Base-by-base conservation (phyloP, 2,113 vertebrate genomes). In the Ictalurus punctatus region DNA sequence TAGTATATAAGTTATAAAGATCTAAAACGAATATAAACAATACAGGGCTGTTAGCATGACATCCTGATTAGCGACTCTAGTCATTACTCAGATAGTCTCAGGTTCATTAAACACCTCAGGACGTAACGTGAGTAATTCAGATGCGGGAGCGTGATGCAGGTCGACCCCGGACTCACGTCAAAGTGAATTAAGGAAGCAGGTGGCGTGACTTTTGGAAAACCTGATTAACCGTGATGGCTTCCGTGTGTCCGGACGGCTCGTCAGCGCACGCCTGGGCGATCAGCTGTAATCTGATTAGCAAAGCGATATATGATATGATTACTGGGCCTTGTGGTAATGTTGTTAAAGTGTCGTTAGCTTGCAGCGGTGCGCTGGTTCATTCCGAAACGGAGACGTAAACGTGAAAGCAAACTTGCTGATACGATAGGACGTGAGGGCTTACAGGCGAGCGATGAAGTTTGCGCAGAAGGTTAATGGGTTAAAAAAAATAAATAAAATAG, bases 251-350 rank as follows among this genome's bases (percentile, higher is more conserved):
- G 37, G 61, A 69, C 44, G 34, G 52, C 16, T 52, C 56, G 69
- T 81, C 81, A 84, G 44, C 59, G 9, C 4, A 87, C 25, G 12
- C 71, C 37, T 69, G 59, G 63, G 84, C 25, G 69, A 83, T 89
- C 59, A 65, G 37, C 73, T 56, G 21, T 80, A 27, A 61, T 74
- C 56, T n/a, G 8, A 65, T 25, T 83, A 34, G 48, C n/a, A 78
- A 79, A 84, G 34, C 61, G 90, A 88, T 90, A 58, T 88, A 25
- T 71, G 90, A 88, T 90, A 58, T 88, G 30, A 89, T 90, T 80
- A 90, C 78, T 54, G 48, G 37, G 83, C 69, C 71, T 44, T 56
- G 67, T 12, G 48, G 40, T 84, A 44, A 79, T 40, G 69, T 78
- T 14, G 6, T 83, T 76, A 63, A n/a, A 83, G 69, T 27, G 21